Base-by-base conservation (phyloP, 2,888 invertebrate species). In the Vesta saturnalis region DNA sequence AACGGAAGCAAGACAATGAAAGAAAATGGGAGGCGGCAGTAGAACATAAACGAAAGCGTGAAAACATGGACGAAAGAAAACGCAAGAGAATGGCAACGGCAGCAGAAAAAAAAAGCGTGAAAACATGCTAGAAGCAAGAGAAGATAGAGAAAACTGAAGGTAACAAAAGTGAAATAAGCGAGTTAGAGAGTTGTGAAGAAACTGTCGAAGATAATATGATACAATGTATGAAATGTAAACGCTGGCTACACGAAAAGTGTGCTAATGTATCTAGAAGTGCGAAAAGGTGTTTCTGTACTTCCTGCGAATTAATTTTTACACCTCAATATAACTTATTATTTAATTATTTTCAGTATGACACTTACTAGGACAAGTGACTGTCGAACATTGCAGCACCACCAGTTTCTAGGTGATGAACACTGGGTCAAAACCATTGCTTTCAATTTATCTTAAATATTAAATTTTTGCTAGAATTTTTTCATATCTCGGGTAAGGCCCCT, bases 161-260 rank as follows among this genome's bases (percentile, higher is more conserved):
- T 43, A 43, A 43, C 43, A 43, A 43, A 43, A 43, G 43, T 43
- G 43, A 43, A 43, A 43, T 43, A 43, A 43, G 43, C 43, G 43
- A 43, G 43, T n/a, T 43, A 43, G 43, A 43, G 2, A 3, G 2
- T 5, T 49, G 15, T 5, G 49, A 49, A 49, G 49, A 49, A 49
- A 18, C 15, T 49, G 15, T 49, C 5, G 49, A n/a, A 14, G n/a
- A 43, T 12, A 14, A 43, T 18, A 49, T 49, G 49, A 49, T 49
- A 18, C 49, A 49, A 49, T 49, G 49, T 49, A 49, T 49, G 18
- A 49, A 49, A 18, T 49, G 16, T 49, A 49, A 49, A 49, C 4
- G 15, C 18, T 49, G 49, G 49, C 15, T 49, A 49, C 49, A 49
- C 49, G 49, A 49, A 49, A 49, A 49, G 18, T 49, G 49, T 49